Base-by-base conservation (phyloP, 92 coral and sea anemone species). In the Phenganax stokvisi region DNA sequence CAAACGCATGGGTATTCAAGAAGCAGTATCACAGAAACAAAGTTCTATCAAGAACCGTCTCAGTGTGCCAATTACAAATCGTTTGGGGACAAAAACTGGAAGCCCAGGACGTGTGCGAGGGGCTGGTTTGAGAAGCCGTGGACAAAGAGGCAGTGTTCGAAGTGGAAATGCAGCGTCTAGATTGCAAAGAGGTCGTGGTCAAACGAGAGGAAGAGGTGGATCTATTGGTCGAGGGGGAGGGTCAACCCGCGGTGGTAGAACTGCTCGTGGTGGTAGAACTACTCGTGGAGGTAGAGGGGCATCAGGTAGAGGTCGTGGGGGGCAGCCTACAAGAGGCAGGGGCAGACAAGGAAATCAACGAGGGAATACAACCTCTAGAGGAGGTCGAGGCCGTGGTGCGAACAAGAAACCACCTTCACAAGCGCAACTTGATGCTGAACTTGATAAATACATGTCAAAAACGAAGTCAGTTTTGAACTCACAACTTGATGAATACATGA, bases 361-460 rank as follows among this genome's bases (percentile, higher is more conserved):
- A 68, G 89, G 92, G 7, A 78, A 80, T 57, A 85, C 89, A 31
- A 84, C 65, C 0, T 80, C 71, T 29, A 56, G 89, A 10, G 90
- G 92, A 61, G 90, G 85, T 54, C 71, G 90, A 61, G 92, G 92
- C 11, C 84, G 86, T 58, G 87, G 83, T 25, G 64, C 75, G 9
- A 59, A 75, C 11, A 83, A 67, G 57, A 89, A 88, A 68, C 88
- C 88, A 51, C 91, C 85, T 17, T 88, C 97, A 7, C 90, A 72
- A 76, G 96, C 88, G 75, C 86, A 84, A 67, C 80, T 96, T 20
- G 99, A 96, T 81, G 87, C 85, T 51, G 99, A 96, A 62, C 93
- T 96, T 64, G 99, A 96, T 60, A 85, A 89, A 28, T 96, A 96
- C 71, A 96, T 96, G 99, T 92, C 99, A 15, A 93, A 96, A 56